Conservation (phyloP, 2,888 invertebrate genomes). For the Apotomis betuletana region DNA sequence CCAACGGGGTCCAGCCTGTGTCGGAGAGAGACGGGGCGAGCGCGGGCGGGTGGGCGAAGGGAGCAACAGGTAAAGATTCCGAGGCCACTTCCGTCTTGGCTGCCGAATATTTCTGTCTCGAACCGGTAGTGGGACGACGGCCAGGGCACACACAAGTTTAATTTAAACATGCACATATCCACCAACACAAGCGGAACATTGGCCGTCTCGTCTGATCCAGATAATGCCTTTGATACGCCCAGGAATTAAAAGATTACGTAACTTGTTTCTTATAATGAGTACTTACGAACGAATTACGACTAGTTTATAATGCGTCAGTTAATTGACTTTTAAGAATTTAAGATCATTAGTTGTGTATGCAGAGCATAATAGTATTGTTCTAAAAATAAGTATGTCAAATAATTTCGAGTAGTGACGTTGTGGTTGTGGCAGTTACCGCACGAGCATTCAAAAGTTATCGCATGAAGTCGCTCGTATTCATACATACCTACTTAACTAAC, state of each 20-base stretch:
- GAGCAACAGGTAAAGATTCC: slow-evolving; percentile 84
- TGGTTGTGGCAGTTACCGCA: slow-evolving; percentile 4
- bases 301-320: slow-evolving; percentile 8
- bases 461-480: slow-evolving; percentile 6
- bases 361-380: neutral
- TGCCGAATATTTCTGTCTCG: slow-evolving; percentile 84
- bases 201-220: slow-evolving; percentile 52
- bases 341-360: neutral
- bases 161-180: slow-evolving; percentile 49
- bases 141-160: slow-evolving; percentile 71
- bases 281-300: slow-evolving; percentile 2
- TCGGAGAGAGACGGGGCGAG: slow-evolving; percentile 67
- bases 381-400: neutral
- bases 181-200: slow-evolving; percentile 54
- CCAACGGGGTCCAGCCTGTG: slow-evolving; percentile 51
- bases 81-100: slow-evolving; percentile 84
- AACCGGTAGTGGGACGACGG: slow-evolving; percentile 83
- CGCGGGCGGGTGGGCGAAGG: slow-evolving; percentile 77
- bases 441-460: neutral
- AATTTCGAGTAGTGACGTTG: neutral
- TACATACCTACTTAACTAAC: slow-evolving; percentile 32
- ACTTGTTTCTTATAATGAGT: slow-evolving; percentile 7
- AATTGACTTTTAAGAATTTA: slow-evolving; percentile 4
- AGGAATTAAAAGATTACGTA: slow-evolving; percentile 41
- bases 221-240: slow-evolving; percentile 33